phyloP scores from a whole-genome alignment of 1,140 invertebrate species.

The Diachasmimorpha longicaudata region DNA sequence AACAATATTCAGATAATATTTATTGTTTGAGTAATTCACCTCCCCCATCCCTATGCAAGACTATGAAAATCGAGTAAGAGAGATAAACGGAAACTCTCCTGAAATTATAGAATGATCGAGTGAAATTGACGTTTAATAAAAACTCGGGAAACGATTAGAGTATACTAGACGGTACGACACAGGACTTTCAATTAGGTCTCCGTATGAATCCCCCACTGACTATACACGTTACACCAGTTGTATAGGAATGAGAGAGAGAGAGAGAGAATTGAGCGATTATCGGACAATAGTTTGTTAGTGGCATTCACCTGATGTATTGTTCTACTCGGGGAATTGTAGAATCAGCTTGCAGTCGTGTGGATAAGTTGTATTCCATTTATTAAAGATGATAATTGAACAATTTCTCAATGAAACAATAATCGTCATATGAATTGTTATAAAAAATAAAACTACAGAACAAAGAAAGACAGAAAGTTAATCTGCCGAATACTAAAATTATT shows the following conservation, averaged over 20 bases:
- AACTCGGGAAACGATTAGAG: not conserved
- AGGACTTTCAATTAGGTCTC: not conserved
- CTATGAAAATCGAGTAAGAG: too few species aligned
- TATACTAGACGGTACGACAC: not conserved
- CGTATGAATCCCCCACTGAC: not conserved
- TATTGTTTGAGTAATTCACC: not conserved
- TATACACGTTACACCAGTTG: not conserved
- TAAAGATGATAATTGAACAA: not conserved
- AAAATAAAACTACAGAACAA: too few species aligned
- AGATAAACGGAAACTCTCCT: too few species aligned
- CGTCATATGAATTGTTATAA: too few species aligned
- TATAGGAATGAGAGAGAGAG: conserved; percentile 24
- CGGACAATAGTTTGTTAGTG: conserved; percentile 63
- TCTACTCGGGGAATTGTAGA: conserved; percentile 50
- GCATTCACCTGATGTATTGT: conserved; percentile 61
- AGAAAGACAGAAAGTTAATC: too few species aligned
- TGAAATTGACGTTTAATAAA: not conserved
- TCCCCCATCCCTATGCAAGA: not conserved
- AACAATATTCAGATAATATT: not conserved
- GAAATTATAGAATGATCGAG: too few species aligned
- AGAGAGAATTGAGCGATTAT: conserved; percentile 52
- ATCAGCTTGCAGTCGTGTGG: conserved; percentile 46
- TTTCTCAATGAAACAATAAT: not conserved
- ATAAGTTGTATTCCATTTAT: not conserved
- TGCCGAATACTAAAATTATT: too few species aligned